Evolutionary conservation across 1,140 invertebrate genomes (phyloP), one percentile per base, ranked within the genome.

Genomic region (Phymastichus coffea): DNA sequence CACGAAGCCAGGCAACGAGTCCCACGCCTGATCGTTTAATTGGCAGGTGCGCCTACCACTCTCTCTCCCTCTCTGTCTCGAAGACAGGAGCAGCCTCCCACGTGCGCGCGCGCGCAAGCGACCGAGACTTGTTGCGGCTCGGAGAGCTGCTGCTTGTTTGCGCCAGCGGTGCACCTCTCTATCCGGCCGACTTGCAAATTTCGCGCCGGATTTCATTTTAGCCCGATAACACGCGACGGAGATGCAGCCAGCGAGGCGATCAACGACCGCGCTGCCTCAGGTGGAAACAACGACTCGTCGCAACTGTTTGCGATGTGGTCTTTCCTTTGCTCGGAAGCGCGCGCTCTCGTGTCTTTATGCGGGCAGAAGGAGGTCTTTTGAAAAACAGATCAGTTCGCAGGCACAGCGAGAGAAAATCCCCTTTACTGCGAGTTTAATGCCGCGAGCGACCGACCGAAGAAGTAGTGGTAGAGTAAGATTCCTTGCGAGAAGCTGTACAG

Each of bases 151-250:
- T n/a, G 3, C 30, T 22, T 47, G 23, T 22, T 23, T 23, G 4
- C 19, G 26, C 20, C 19, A 15, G 15, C 17, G 20, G 15, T n/a
- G 0, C 19, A 12, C 20, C 15, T 19, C 46, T 1, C 38, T 2
- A 22, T 19, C 12, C 38, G 25, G 15, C 33, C 22, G 53, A 67
- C 57, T 67, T 64, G 61, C 63, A 67, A 70, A 71, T 70, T 72
- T 70, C 38, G 56, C 33, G 44, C 61, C 57, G 57, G 56, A 65
- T 63, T 63, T 60, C 20, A 17, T 17, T 44, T 28, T 25, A 19
- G 22, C 17, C 35, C 25, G n/a, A n/a, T 26, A 37, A 26, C 48
- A 22, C 28, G 37, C 20, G 35, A 41, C n/a, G n/a, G n/a, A n/a
- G n/a, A n/a, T n/a, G n/a, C n/a, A n/a, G n/a, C n/a, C n/a, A n/a